A percentile compares a stretch with the other conserved stretches of the same genome.
Evolutionary conservation across 2,113 vertebrate species (phyloP).

Genomic region (Mirza zaza): DNA sequence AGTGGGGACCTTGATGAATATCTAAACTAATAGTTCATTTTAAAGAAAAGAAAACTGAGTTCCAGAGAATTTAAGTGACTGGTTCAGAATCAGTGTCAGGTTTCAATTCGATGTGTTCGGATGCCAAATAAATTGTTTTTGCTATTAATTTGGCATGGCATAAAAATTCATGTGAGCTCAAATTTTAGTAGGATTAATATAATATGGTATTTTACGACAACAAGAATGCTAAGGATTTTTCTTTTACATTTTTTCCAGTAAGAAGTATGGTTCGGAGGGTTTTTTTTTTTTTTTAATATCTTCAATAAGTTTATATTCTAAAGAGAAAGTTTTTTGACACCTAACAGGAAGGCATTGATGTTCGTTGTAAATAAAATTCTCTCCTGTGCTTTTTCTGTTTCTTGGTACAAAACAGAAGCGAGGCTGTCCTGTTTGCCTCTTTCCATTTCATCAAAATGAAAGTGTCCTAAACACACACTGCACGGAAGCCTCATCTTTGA

Average conservation of each 20-base stretch:
- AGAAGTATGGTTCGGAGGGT: not conserved
- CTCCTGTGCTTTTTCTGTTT: constrained; percentile 39
- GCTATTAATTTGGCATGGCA: not conserved
- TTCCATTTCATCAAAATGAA: constrained; percentile 72
- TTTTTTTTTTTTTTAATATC: constrained; percentile 49
- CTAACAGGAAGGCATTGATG: constrained; percentile 60
- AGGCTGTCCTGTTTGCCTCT: not conserved
- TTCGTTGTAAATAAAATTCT: constrained; percentile 71
- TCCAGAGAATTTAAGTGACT: not conserved
- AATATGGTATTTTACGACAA: not conserved
- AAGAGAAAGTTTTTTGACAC: constrained; percentile 57
- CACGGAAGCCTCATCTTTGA: constrained; percentile 45
- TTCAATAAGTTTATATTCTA: constrained; percentile 68
- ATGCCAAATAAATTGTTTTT: not conserved
- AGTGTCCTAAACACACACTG: constrained; percentile 14
- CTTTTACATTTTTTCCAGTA: not conserved
- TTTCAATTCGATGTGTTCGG: not conserved
- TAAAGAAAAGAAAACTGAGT: not conserved
- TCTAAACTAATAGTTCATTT: not conserved
- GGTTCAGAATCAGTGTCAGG: not conserved
- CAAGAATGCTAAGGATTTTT: not conserved
- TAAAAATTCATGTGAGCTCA: not conserved
- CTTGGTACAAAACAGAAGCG: constrained; percentile 49
- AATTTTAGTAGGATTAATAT: not conserved
- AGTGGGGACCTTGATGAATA: not conserved